Conservation (phyloP, 1,140 invertebrate species). For the Diuraphis noxia region DNA sequence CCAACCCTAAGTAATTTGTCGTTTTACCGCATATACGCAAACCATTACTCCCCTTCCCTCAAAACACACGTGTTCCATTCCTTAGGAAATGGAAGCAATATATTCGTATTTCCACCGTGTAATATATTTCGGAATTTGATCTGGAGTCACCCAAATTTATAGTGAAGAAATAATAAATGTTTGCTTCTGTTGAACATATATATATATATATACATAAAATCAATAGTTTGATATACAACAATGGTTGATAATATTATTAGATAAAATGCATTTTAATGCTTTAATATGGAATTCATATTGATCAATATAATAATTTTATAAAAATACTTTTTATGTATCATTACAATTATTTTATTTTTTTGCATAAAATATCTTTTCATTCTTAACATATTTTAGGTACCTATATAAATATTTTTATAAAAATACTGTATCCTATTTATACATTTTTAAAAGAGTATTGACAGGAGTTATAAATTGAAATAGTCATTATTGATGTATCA, state of each 20-base stretch:
- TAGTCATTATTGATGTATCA: neutral
- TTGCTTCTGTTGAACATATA: slow-evolving; percentile 8
- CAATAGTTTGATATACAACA: neutral
- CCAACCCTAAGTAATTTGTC: slow-evolving; percentile 50
- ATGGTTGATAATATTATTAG: neutral
- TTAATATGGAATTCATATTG: neutral
- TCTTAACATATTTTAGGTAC: neutral
- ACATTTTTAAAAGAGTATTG: too few species aligned
- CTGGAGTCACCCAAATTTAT: neutral
- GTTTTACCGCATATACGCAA: slow-evolving; percentile 45
- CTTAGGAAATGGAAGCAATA: slow-evolving; percentile 26
- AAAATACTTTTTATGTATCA: neutral
- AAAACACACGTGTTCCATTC: slow-evolving; percentile 36
- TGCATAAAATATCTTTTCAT: neutral
- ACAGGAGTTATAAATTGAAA: neutral
- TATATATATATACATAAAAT: too few species aligned
- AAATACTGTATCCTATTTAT: neutral
- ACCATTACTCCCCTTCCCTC: slow-evolving; percentile 32
- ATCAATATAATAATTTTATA: too few species aligned
- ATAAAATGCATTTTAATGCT: neutral
- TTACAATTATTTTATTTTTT: neutral
- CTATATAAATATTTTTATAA: neutral
- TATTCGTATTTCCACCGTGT: slow-evolving; percentile 42
- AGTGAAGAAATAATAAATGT: slow-evolving; percentile 11
- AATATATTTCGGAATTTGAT: slow-evolving; percentile 47